A percentile compares a stretch with the other conserved stretches of the same genome.
phyloP scores from a whole-genome alignment of 2,888 invertebrate species.

The Nomada lathburiana region DNA sequence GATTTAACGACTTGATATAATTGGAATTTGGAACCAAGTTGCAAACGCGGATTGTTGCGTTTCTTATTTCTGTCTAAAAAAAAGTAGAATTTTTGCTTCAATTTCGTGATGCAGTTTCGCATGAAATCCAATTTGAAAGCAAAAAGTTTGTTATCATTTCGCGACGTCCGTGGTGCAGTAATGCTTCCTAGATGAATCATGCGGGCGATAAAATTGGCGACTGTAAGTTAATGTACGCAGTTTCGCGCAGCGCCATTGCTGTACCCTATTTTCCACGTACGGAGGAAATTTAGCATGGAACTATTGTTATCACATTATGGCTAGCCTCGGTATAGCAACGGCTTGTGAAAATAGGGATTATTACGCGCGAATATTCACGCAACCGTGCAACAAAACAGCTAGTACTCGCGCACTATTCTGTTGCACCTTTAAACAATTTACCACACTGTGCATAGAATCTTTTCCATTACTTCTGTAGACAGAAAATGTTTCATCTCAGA shows the following conservation, averaged over 20 bases:
- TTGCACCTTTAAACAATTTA: neutral
- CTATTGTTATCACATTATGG: conserved; percentile 69
- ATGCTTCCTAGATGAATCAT: conserved; percentile 24
- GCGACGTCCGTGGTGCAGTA: neutral
- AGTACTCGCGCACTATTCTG: neutral
- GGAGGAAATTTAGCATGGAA: conserved; percentile 61
- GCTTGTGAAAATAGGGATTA: conserved; percentile 62
- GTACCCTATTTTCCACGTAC: conserved; percentile 50
- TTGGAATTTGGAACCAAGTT: no score
- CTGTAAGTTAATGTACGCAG: conserved; percentile 49
- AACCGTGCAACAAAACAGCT: conserved; percentile 42
- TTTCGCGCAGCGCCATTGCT: conserved; percentile 34
- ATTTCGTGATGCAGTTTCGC: neutral
- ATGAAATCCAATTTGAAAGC: neutral
- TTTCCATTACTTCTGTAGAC: neutral
- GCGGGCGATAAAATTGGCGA: conserved; percentile 42
- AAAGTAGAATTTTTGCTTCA: neutral
- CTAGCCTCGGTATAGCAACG: conserved; percentile 58
- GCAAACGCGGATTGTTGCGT: no score
- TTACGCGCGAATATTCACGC: conserved; percentile 22
- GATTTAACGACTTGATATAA: no score
- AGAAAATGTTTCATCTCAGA: no score
- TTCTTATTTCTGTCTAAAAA: no score
- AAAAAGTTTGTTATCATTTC: neutral
- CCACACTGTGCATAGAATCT: neutral